Evolutionary conservation across 2,113 vertebrate genomes (phyloP).

Genomic region (Conger conger): DNA sequence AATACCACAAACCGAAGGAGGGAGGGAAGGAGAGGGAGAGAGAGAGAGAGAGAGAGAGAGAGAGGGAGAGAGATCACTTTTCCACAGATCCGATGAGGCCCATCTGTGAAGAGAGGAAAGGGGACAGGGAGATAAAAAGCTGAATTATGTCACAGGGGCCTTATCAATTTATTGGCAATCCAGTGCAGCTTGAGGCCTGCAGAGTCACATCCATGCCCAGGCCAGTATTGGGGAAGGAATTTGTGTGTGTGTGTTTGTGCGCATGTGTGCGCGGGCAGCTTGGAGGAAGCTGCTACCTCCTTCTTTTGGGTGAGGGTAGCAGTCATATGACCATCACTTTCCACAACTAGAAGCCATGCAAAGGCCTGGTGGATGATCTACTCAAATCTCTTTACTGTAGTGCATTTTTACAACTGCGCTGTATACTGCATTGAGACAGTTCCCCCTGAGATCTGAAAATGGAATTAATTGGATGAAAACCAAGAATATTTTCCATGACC

Average conservation of each 20-base stretch:
- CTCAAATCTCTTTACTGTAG: background rate
- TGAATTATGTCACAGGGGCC: conserved; percentile 23
- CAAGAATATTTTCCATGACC: background rate
- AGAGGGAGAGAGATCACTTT: conserved; percentile 33
- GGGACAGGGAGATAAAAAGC: conserved; percentile 20
- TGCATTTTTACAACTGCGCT: background rate
- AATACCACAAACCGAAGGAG: background rate
- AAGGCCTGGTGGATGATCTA: background rate
- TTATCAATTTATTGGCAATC: conserved; percentile 32
- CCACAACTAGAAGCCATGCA: background rate
- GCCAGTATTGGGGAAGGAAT: background rate
- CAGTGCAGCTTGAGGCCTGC: background rate
- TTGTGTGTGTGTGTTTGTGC: background rate
- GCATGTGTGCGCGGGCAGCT: no score
- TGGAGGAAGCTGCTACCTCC: no score
- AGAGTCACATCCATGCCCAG: background rate
- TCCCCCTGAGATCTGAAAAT: background rate
- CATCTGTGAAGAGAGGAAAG: conserved; percentile 1
- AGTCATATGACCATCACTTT: background rate
- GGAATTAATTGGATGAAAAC: no score
- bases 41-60: no score
- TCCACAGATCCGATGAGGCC: conserved; percentile 32
- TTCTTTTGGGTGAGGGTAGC: background rate
- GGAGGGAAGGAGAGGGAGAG: background rate
- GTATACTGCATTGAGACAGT: background rate